Conservation (phyloP, 1,140 invertebrate genomes). For the Macrostomum lignano region DNA sequence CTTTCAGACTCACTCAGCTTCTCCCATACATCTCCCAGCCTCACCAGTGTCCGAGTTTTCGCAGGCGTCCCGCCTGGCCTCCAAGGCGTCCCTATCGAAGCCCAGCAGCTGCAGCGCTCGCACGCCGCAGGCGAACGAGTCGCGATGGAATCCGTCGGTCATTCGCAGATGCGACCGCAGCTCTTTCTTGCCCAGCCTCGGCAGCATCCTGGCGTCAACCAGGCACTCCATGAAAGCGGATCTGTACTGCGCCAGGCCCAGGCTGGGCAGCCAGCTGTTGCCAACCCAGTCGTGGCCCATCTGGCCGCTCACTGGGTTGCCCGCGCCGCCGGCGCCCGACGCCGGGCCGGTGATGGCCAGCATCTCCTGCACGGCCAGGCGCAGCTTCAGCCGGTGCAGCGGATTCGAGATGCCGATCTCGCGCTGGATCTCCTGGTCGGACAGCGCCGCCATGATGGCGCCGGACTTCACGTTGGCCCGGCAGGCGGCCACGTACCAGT, state of each 20-base stretch:
- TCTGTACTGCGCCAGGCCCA: conserved; percentile 79
- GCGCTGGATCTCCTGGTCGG: conserved; percentile 92
- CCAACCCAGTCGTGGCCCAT: conserved; percentile 99
- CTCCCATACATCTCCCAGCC: no score
- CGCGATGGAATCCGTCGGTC: conserved; percentile 98
- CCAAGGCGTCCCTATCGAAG: conserved; percentile 73
- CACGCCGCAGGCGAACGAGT: conserved; percentile 89
- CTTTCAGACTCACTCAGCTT: no score
- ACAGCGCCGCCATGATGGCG: conserved; percentile 94
- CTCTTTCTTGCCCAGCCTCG: conserved; percentile 96
- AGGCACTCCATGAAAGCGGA: conserved; percentile 98
- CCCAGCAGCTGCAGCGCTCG: conserved; percentile 84
- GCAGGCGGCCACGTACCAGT: conserved; percentile 97
- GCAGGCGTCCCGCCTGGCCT: conserved; percentile 54
- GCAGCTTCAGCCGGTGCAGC: conserved; percentile 72
- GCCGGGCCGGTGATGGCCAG: conserved; percentile 82
- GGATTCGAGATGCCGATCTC: conserved; percentile 98
- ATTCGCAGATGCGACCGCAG: conserved; percentile 85
- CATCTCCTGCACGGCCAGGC: conserved; percentile 95
- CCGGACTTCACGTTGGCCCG: conserved; percentile 95
- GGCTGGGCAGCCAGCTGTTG: conserved; percentile 76
- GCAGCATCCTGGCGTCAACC: conserved; percentile 92
- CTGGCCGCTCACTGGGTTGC: conserved; percentile 45
- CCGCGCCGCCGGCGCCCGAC: no score
- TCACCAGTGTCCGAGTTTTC: no score